Percentiles rank a stretch among this genome's conserved stretches.
Conservation (phyloP, 2,113 vertebrate species). For the Empidonax alnorum region DNA sequence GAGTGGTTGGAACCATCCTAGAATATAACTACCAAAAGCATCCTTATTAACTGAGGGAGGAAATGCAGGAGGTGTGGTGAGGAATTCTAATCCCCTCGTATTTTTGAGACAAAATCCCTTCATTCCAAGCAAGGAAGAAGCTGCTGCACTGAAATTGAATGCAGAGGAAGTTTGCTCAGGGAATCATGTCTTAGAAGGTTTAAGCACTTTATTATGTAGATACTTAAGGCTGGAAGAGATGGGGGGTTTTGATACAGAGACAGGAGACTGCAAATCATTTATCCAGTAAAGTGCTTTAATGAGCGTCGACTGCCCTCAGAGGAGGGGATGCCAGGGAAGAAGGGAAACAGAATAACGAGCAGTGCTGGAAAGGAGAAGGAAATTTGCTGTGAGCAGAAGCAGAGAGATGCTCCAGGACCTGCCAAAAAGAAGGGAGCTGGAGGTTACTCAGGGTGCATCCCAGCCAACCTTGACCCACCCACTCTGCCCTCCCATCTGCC, state of each 20-base stretch:
- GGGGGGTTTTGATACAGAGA: not conserved
- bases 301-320: not conserved
- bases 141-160: not conserved
- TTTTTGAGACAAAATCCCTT: slow-evolving; percentile 26
- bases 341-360: not conserved
- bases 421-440: not conserved
- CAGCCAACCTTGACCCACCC: not conserved
- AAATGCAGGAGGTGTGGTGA: not conserved
- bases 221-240: slow-evolving; percentile 1
- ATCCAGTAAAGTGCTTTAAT: slow-evolving; percentile 8
- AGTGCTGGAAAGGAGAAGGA: not conserved
- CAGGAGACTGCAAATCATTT: slow-evolving; percentile 8
- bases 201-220: slow-evolving; percentile 26
- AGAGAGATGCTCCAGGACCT: not conserved
- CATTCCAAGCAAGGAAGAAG: not conserved
- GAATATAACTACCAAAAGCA: not conserved
- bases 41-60: not conserved
- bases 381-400: not conserved
- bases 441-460: not conserved
- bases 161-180: slow-evolving; percentile 25
- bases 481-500: not conserved
- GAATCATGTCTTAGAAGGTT: slow-evolving; percentile 13
- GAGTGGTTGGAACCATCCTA: not conserved
- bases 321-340: not conserved
- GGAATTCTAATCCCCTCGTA: not conserved